A percentile compares a stretch with the other conserved stretches of the same genome.
Conservation (phyloP, 2,797 vertebrate species). For the Ctenopoma multispine region DNA sequence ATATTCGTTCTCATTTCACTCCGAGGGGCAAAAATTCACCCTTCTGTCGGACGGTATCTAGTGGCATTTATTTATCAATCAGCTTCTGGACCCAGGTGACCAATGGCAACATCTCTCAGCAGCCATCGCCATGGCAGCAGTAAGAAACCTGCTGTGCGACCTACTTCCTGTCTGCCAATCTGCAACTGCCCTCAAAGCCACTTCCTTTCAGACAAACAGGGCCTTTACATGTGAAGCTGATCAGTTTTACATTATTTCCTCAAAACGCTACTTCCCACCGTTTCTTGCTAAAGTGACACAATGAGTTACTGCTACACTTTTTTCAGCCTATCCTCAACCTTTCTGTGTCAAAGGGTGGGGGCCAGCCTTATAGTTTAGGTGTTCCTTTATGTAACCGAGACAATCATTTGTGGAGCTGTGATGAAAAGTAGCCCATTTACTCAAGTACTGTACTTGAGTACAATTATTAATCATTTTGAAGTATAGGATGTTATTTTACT, state of each 20-base stretch:
- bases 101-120: conserved; percentile 59
- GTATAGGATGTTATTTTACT: no score
- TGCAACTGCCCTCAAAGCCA: conserved; percentile 84
- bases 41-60: background rate
- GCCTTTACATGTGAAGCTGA: conserved; percentile 47
- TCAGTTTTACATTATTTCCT: conserved; percentile 67
- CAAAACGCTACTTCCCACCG: conserved; percentile 32
- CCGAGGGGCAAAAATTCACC: background rate
- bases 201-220: conserved; percentile 81
- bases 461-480: no score
- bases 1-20: conserved; percentile 25
- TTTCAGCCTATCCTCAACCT: background rate
- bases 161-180: conserved; percentile 85
- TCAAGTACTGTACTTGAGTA: no score
- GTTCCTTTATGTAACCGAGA: no score
- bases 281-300: conserved; percentile 49
- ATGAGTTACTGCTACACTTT: conserved; percentile 1
- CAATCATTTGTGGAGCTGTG: no score
- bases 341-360: background rate
- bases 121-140: conserved; percentile 73
- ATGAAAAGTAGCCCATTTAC: no score
- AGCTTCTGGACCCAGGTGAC: conserved; percentile 46
- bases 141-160: conserved; percentile 68
- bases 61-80: conserved; percentile 43
- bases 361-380: no score